phyloP scores from a whole-genome alignment of 2,797 vertebrate genomes.

The Poecile montanus region DNA sequence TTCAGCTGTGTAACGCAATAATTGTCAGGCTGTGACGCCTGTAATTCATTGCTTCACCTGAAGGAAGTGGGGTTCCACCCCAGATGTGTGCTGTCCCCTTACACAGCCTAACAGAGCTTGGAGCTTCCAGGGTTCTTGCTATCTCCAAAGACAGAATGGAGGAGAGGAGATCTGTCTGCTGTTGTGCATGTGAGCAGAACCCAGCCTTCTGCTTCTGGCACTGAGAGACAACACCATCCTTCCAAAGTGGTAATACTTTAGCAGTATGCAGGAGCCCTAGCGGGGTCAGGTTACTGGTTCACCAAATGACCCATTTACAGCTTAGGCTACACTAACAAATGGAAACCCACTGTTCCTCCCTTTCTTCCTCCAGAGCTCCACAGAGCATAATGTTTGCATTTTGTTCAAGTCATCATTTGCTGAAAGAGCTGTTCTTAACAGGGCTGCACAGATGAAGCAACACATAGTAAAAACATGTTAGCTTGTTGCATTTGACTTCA shows the following conservation, averaged over 20 bases:
- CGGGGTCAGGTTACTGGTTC: not conserved
- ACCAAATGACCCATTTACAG: not conserved
- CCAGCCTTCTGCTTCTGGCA: not conserved
- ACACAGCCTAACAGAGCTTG: not conserved
- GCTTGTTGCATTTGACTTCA: not conserved
- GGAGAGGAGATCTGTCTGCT: not conserved
- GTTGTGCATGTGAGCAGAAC: not conserved
- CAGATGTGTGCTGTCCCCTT: not conserved
- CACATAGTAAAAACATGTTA: not conserved
- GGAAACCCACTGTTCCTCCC: not conserved
- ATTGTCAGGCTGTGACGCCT: not conserved
- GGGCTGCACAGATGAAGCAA: not conserved
- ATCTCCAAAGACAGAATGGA: not conserved
- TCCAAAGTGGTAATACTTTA: not conserved
- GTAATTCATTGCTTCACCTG: not conserved
- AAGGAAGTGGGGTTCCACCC: not conserved
- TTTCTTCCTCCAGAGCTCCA: not conserved
- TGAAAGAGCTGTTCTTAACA: not conserved
- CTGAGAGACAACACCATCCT: not conserved
- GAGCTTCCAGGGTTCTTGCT: not conserved
- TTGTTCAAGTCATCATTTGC: not conserved
- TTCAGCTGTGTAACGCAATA: not conserved
- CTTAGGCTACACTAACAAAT: not conserved
- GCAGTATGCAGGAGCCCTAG: not conserved
- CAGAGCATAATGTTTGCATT: not conserved